Evolutionary conservation across 1,140 invertebrate species (phyloP).

Genomic region (Drosophila nigrodunni): DNA sequence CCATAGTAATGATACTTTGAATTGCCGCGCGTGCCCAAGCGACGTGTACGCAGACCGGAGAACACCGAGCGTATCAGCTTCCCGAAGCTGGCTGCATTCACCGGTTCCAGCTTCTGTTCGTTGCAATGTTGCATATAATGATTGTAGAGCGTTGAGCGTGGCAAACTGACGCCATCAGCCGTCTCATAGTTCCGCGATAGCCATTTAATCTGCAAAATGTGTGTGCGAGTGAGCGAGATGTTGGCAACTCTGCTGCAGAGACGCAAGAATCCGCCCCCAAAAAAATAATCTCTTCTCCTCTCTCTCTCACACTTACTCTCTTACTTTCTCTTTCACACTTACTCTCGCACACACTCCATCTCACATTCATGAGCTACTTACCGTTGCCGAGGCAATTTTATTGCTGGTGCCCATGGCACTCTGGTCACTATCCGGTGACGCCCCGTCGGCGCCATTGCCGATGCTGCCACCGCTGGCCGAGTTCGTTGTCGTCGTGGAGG

Average conservation of each 20-base stretch:
- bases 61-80: conserved; percentile 99
- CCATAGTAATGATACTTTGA: conserved; percentile 99
- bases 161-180: conserved; percentile 98
- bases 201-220: conserved; percentile 94
- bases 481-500: conserved; percentile 86
- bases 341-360: no score
- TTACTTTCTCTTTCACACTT: background rate
- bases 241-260: conserved; percentile 34
- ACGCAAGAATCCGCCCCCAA: no score
- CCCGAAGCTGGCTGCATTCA: conserved; percentile 99
- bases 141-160: conserved; percentile 97
- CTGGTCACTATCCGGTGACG: conserved; percentile 86
- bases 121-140: conserved; percentile 98
- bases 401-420: conserved; percentile 91
- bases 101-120: conserved; percentile 97
- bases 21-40: conserved; percentile 98
- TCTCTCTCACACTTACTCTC: no score
- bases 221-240: conserved; percentile 52
- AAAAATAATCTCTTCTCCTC: background rate
- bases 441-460: conserved; percentile 82
- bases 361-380: conserved; percentile 86
- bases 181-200: conserved; percentile 99
- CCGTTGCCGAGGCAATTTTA: conserved; percentile 94
- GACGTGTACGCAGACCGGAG: conserved; percentile 95
- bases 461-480: conserved; percentile 85